These are phyloP conservation scores for Zygothrica quintamaculata DNA, from an alignment of 2,888 invertebrate species.

Conservation along the genomic window DNA sequence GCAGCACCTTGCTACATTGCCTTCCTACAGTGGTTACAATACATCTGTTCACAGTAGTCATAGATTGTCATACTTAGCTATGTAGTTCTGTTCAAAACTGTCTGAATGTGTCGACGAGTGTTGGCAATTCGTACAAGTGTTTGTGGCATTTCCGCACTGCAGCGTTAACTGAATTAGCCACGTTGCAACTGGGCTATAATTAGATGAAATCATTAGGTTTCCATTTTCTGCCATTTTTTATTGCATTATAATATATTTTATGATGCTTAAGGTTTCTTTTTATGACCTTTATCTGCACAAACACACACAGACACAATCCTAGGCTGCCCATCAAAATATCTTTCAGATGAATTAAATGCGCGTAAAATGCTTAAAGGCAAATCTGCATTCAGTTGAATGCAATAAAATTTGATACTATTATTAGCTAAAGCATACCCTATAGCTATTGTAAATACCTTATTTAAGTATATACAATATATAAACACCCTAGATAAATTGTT, in stretches of 20 bases:
- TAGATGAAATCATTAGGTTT: slow-evolving; percentile 75
- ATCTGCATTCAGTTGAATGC: neutral
- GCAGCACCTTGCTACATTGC: slow-evolving; percentile 26
- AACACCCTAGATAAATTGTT: too few species aligned
- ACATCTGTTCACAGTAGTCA: slow-evolving; percentile 49
- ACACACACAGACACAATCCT: neutral
- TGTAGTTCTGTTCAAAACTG: slow-evolving; percentile 25
- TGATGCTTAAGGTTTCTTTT: slow-evolving; percentile 45
- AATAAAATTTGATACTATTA: neutral
- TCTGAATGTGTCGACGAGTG: slow-evolving; percentile 46
- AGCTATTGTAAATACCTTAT: too few species aligned
- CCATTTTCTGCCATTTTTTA: slow-evolving; percentile 64
- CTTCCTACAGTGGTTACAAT: neutral
- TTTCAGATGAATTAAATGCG: slow-evolving; percentile 26
- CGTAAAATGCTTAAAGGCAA: slow-evolving; percentile 8
- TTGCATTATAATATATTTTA: slow-evolving; percentile 72
- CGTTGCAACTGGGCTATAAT: slow-evolving; percentile 63
- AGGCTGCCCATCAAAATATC: slow-evolving; percentile 26
- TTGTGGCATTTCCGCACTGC: slow-evolving; percentile 73
- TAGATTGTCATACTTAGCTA: slow-evolving; percentile 72
- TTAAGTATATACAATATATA: too few species aligned
- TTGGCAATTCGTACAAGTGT: slow-evolving; percentile 37
- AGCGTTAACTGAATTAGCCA: slow-evolving; percentile 66
- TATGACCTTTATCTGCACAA: slow-evolving; percentile 44
- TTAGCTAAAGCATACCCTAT: neutral